A percentile compares a stretch with the other conserved stretches of the same genome.
Evolutionary conservation across 2,888 invertebrate genomes (phyloP).

Genomic region (Rhamnusium bicolor): DNA sequence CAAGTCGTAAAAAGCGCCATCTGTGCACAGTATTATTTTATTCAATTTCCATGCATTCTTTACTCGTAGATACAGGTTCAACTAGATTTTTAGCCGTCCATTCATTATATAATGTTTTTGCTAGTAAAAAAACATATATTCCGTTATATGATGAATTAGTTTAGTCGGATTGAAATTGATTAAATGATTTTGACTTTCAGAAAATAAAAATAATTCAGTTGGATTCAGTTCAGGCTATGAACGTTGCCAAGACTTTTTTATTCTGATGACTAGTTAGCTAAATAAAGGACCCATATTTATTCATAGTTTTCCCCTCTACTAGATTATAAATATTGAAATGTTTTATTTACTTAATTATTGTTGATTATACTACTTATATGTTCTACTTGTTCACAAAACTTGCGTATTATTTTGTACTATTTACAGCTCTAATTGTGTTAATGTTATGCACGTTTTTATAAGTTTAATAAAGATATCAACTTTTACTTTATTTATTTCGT

Average conservation of each 20-base stretch:
- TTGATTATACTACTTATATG: not conserved
- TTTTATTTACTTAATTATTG: not conserved
- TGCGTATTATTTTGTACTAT: not conserved
- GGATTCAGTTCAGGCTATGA: conserved; percentile 9
- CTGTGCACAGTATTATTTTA: no score
- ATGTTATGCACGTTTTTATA: not conserved
- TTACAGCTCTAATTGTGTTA: not conserved
- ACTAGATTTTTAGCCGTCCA: not conserved
- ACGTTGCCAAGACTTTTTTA: no score
- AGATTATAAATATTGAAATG: not conserved
- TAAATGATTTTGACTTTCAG: not conserved
- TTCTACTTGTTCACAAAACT: not conserved
- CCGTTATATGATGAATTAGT: not conserved
- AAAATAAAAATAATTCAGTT: conserved; percentile 21
- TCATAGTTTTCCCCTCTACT: not conserved
- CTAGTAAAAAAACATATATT: not conserved
- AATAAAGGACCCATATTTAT: no score
- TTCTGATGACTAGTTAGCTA: not conserved
- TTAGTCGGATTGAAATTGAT: not conserved
- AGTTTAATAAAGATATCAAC: not conserved
- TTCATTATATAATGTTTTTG: not conserved
- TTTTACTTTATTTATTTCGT: not conserved
- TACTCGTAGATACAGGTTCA: not conserved
- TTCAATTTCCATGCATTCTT: no score
- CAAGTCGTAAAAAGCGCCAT: no score